phyloP scores from a whole-genome alignment of 2,888 invertebrate species.

The Tiliacea citrago region DNA sequence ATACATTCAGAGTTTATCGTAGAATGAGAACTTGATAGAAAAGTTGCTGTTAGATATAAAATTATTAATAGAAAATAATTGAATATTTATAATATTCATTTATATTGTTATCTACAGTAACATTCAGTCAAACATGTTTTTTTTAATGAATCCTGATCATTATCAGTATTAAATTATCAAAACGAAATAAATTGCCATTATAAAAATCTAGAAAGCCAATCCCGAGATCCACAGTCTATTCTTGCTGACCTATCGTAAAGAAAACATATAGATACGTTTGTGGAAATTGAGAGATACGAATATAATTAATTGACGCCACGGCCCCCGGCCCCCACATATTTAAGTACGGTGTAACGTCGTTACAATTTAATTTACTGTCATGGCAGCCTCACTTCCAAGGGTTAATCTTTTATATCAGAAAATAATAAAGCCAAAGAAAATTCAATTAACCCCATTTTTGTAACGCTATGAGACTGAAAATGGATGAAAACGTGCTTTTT shows the following conservation, averaged over 20 bases:
- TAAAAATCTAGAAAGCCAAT: background rate
- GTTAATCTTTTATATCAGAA: constrained; percentile 59
- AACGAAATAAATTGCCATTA: background rate
- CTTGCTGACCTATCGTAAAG: background rate
- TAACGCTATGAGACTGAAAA: constrained; percentile 25
- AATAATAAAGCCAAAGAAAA: constrained; percentile 52
- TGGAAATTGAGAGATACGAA: constrained; percentile 31
- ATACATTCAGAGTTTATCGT: background rate
- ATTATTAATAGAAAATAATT: too few relatives aligned
- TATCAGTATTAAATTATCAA: background rate
- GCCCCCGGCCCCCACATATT: constrained; percentile 62
- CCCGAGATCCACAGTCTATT: background rate
- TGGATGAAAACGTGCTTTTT: constrained; percentile 14
- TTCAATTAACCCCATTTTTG: constrained; percentile 59
- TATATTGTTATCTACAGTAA: background rate
- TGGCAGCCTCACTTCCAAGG: constrained; percentile 53
- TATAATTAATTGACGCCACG: constrained; percentile 67
- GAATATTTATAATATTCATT: too few relatives aligned
- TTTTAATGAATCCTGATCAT: background rate
- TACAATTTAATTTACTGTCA: constrained; percentile 65
- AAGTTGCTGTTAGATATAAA: constrained; percentile 8
- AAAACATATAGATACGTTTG: constrained; percentile 21
- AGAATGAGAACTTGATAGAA: background rate
- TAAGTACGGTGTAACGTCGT: constrained; percentile 68
- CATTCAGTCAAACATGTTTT: background rate